Conservation (phyloP, 2,797 vertebrate species). For the Lepus oiostolus region DNA sequence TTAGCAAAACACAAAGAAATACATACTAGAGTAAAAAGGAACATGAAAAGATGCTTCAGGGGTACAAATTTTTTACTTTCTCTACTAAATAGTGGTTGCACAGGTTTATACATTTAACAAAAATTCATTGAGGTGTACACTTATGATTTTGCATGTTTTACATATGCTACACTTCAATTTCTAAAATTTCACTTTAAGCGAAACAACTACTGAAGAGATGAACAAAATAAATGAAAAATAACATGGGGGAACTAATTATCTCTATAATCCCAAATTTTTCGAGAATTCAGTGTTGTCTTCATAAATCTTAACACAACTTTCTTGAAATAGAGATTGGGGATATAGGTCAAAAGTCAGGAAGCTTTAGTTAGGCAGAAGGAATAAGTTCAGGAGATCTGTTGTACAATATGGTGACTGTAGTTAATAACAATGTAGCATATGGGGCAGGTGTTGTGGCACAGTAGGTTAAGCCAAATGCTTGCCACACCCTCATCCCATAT, state of each 20-base stretch:
- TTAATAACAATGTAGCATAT: background rate
- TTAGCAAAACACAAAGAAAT: background rate
- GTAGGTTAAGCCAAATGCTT: too few species aligned
- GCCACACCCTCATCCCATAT: too few species aligned
- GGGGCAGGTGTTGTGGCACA: too few species aligned
- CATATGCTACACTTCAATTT: background rate
- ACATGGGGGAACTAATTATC: background rate
- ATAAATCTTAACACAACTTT: background rate
- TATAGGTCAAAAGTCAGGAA: background rate
- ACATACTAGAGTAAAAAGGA: background rate
- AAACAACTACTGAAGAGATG: background rate
- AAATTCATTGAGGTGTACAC: background rate
- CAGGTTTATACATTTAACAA: background rate
- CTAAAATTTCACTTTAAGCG: constrained; percentile 27
- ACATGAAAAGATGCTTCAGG: background rate
- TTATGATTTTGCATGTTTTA: constrained; percentile 12
- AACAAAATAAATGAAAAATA: background rate
- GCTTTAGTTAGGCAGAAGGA: background rate
- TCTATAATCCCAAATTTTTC: background rate
- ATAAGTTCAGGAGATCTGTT: background rate
- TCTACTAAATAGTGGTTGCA: background rate
- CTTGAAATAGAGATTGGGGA: background rate
- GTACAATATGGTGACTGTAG: background rate
- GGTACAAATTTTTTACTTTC: background rate
- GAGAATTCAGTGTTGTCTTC: background rate